Evolutionary conservation across 2,888 invertebrate species (phyloP), one percentile per base, ranked within the genome.

Genomic region (Dioctria rufipes): DNA sequence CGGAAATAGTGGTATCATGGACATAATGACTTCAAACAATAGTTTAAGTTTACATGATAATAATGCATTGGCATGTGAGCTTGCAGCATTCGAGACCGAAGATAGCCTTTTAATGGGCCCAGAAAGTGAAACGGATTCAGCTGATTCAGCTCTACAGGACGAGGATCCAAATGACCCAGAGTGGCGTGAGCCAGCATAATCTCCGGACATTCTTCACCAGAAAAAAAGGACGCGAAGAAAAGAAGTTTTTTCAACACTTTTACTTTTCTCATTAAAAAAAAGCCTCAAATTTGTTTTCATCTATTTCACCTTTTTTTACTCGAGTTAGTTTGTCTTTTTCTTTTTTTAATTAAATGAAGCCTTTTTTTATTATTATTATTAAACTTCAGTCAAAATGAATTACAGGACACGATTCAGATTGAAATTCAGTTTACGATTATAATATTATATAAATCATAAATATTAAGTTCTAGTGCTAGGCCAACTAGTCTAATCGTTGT

Each of bases 81-180:
- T 85, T 82, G 81, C 85, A 63, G 83, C 84, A 46, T 83, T 83
- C 54, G 81, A 83, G 4, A 75, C 58, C 13, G 66, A 51, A 13
- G 60, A 73, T 58, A 75, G 66, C 51, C 58, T 80, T 40, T 11
- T 81, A 46, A 69, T 81, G 65, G 80, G 66, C 8, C 82, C 82
- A 66, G 85, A 85, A 67, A 86, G 85, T 83, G 87, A 86, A 80
- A 85, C 84, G 9, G 86, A 86, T 75, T 84, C 86, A 39, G 83
- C 85, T 4, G 86, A 86, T 40, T 92, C 93, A 40, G 92, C 92
- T 77, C 90, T 91, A 77, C 92, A 91, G 83, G 94, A 95, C 83
- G 95, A 95, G 86, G 96, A 96, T 89, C 95, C 95, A 42, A 95
- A 95, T 87, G 96, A 96, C 90, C 94, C 93, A 5, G 96, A 96